Evolutionary conservation across 1,140 invertebrate genomes (phyloP), one percentile per base, ranked within the genome.

Genomic region (Philotrypesis tridentata): DNA sequence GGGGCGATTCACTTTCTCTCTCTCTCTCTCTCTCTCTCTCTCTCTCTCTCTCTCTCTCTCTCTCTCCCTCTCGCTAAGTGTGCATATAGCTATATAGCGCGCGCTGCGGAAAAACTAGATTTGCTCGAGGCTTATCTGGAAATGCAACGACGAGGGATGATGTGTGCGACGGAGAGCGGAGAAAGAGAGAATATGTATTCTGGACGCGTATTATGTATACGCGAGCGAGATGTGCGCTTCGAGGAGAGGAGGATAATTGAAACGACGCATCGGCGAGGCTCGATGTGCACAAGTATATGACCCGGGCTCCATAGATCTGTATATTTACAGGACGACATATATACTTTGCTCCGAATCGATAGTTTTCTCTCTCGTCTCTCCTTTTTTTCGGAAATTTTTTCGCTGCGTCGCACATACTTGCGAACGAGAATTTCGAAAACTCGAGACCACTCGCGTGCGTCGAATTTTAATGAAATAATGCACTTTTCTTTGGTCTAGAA

Each of bases 181-280:
- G 43, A 48, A 48, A 48, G 48, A 55, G 12, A 74, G 11, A 89
- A 88, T 88, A 37, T 37, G 9, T n/a, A 88, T 89, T 89, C 89
- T 27, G 31, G 31, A 21, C n/a, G 25, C 9, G 17, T 43, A 48
- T 23, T 14, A 12, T 68, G 23, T 21, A 21, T 63, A 37, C 21
- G 31, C 25, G 40, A 21, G 23, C n/a, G n/a, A n/a, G 7, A 31
- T 12, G 31, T 3, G 55, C 7, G 11, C 25, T 70, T 9, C 67
- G 67, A 14, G 12, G 31, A 29, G 25, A 65, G 27, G n/a, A 29
- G 61, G 61, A 65, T 27, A 65, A 65, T 27, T 27, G 61, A 29
- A 65, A 27, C 14, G 67, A 29, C 27, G 29, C 31, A 9, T 7
- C 1, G 3, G 29, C 27, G 67, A 31, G 23, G 6, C 33, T 67